These are phyloP conservation scores for Pangasius macronema DNA, from an alignment of 2,797 vertebrate species.

Conservation along the genomic window DNA sequence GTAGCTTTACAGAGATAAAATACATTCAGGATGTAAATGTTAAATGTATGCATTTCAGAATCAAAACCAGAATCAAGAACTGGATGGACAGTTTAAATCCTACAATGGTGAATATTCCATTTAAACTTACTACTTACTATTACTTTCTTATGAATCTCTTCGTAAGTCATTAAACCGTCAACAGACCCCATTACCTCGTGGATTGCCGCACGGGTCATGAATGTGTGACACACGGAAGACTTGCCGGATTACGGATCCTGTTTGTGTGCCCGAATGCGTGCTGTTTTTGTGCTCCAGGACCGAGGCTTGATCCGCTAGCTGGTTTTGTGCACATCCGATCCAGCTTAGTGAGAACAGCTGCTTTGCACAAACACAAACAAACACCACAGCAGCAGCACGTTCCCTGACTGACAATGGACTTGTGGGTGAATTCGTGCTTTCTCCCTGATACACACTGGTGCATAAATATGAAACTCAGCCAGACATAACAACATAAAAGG, in stretches of 20 bases:
- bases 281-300: constrained; percentile 4
- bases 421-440: neutral
- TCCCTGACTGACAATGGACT: constrained; percentile 16
- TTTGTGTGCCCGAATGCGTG: neutral
- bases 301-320: constrained; percentile 10
- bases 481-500: neutral
- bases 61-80: neutral
- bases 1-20: too few species aligned
- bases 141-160: neutral
- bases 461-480: constrained; percentile 23
- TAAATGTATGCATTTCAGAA: too few species aligned
- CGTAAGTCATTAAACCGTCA: neutral
- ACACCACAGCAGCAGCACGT: neutral
- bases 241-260: constrained; percentile 4
- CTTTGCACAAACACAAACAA: constrained; percentile 16
- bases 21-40: too few species aligned
- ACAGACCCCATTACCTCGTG: neutral
- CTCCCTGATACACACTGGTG: neutral
- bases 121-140: neutral
- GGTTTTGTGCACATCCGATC: constrained; percentile 6
- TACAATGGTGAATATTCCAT: neutral
- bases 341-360: constrained; percentile 24
- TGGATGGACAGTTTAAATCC: neutral
- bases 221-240: constrained; percentile 13
- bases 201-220: neutral